Conservation (phyloP, 1,140 invertebrate species). For the Diorhabda carinulata region DNA sequence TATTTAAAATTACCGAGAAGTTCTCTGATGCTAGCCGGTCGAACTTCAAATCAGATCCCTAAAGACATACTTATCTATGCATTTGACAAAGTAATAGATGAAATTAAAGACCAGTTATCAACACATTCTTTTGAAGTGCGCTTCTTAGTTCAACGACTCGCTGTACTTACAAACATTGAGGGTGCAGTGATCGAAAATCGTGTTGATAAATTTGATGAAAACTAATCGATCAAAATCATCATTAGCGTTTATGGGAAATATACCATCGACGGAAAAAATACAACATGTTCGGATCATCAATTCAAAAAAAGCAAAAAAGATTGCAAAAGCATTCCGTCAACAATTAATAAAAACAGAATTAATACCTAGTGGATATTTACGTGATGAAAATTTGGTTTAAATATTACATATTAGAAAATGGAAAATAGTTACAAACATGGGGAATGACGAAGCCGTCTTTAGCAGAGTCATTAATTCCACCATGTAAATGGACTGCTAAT, state of each 20-base stretch:
- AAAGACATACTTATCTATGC: conserved; percentile 16
- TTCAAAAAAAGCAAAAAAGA: conserved; percentile 9
- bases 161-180: conserved; percentile 23
- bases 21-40: conserved; percentile 15
- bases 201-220: conserved; percentile 24
- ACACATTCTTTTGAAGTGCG: conserved; percentile 23
- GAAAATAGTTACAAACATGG: conserved; percentile 1
- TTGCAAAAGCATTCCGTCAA: conserved; percentile 17
- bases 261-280: conserved; percentile 20
- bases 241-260: conserved; percentile 20
- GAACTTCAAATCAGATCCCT: conserved; percentile 23
- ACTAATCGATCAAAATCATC: conserved; percentile 23
- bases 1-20: conserved; percentile 21
- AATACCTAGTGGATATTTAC: conserved; percentile 21
- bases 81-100: conserved; percentile 25
- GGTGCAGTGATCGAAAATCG: conserved; percentile 19
- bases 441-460: not conserved
- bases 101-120: conserved; percentile 22
- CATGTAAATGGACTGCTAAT: no score
- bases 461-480: no score
- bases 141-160: conserved; percentile 20
- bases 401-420: conserved; percentile 6
- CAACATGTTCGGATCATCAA: no score
- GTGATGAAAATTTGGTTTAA: conserved; percentile 10
- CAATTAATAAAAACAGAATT: conserved; percentile 18